Conservation (phyloP, 2,113 vertebrate species). For the Pardalotus punctatus region DNA sequence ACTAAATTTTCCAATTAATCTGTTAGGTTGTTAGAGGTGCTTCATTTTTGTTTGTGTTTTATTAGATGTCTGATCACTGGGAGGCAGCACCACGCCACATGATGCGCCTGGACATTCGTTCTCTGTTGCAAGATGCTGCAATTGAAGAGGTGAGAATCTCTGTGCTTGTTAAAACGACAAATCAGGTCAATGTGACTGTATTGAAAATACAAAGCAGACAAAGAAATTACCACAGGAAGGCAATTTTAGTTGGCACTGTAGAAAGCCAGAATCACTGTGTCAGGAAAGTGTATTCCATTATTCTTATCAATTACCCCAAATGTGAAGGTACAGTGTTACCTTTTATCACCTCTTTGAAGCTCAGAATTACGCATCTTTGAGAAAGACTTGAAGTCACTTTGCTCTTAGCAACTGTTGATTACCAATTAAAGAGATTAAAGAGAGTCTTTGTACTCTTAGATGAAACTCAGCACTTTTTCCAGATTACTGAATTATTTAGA, state of each 20-base stretch:
- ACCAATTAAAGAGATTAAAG: background rate
- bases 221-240: background rate
- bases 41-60: conserved; percentile 37
- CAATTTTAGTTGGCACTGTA: background rate
- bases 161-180: background rate
- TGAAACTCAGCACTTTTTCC: background rate
- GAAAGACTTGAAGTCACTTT: background rate
- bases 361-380: background rate
- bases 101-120: conserved; percentile 95
- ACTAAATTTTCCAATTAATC: background rate
- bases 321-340: background rate
- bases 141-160: conserved; percentile 88
- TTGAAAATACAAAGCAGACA: background rate
- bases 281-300: background rate
- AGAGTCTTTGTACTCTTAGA: background rate
- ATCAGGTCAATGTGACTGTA: background rate
- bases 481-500: background rate
- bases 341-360: background rate
- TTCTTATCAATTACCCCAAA: background rate
- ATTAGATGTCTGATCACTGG: conserved; percentile 93
- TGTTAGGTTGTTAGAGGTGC: background rate
- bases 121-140: conserved; percentile 95
- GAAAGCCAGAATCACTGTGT: background rate
- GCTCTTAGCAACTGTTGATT: background rate
- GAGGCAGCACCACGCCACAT: conserved; percentile 94